Percentiles rank a stretch among this genome's conserved stretches.
These are phyloP conservation scores for Schizopygopsis pylzovi DNA, from an alignment of 2,797 vertebrate genomes.

Conservation along the genomic window DNA sequence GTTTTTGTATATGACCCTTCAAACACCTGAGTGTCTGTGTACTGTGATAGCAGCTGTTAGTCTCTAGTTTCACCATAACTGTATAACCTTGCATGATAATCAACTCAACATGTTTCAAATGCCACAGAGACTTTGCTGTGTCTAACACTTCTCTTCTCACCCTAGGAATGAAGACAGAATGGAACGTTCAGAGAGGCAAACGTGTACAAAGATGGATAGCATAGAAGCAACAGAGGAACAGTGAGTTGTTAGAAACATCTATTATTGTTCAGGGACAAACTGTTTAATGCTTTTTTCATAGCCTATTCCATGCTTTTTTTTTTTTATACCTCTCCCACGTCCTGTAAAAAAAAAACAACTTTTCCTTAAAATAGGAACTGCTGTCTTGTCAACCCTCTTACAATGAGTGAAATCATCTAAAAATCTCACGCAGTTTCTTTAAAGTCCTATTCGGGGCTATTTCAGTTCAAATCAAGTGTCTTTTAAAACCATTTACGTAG, in stretches of 20 bases:
- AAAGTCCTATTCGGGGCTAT: not conserved
- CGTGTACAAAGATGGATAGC: constrained; percentile 93
- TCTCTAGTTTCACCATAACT: not conserved
- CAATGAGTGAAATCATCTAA: not conserved
- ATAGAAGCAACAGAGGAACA: constrained; percentile 93
- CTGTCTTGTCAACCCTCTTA: not conserved
- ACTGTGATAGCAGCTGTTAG: not conserved
- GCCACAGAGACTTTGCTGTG: constrained; percentile 17
- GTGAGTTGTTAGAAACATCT: constrained; percentile 76
- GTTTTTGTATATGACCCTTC: not conserved
- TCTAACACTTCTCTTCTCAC: constrained; percentile 27
- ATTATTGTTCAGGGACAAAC: constrained; percentile 24
- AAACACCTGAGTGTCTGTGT: not conserved
- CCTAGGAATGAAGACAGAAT: constrained; percentile 94
- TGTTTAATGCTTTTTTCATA: not conserved
- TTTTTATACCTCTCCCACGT: not conserved
- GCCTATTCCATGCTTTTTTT: not conserved
- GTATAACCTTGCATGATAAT: constrained; percentile 15
- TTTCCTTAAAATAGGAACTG: not conserved
- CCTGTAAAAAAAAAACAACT: not conserved
- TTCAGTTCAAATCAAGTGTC: not conserved
- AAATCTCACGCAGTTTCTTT: not conserved
- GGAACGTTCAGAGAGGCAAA: constrained; percentile 85
- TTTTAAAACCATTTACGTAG: not conserved
- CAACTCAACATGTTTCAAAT: constrained; percentile 10